Conservation (phyloP, 1,140 invertebrate genomes). For the Penaeus chinensis region DNA sequence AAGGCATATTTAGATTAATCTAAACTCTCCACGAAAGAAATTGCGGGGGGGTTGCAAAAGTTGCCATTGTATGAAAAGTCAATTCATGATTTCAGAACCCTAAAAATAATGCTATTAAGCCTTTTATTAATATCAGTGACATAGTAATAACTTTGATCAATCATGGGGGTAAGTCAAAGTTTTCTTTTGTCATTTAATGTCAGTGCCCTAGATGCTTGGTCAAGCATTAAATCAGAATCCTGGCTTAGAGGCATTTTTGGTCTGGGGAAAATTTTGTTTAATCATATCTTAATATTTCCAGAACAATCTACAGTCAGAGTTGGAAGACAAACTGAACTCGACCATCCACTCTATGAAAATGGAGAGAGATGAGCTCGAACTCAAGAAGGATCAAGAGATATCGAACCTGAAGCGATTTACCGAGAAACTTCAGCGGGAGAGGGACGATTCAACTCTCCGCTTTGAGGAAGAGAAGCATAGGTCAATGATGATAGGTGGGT, state of each 20-base stretch:
- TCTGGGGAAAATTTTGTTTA: background rate
- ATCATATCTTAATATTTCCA: conserved; percentile 8
- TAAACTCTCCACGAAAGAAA: background rate
- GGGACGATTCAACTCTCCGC: conserved; percentile 54
- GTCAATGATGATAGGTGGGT: conserved; percentile 61
- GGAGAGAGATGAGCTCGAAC: conserved; percentile 56
- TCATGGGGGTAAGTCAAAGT: no score
- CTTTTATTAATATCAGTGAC: background rate
- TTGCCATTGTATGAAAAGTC: no score
- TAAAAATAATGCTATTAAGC: background rate
- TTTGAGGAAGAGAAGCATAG: conserved; percentile 63
- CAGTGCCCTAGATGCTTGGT: no score
- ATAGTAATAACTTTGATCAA: no score
- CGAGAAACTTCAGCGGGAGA: conserved; percentile 61
- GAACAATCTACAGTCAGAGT: conserved; percentile 45
- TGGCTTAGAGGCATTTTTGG: background rate
- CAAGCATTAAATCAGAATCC: no score
- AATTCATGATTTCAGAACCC: background rate
- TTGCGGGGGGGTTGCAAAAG: no score
- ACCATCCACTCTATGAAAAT: conserved; percentile 56
- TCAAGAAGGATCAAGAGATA: conserved; percentile 59
- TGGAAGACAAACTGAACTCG: conserved; percentile 56
- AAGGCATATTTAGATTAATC: background rate
- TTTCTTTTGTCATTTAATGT: no score
- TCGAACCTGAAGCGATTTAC: conserved; percentile 50